phyloP scores from a whole-genome alignment of 2,797 vertebrate species.

The Sphenodon punctatus region DNA sequence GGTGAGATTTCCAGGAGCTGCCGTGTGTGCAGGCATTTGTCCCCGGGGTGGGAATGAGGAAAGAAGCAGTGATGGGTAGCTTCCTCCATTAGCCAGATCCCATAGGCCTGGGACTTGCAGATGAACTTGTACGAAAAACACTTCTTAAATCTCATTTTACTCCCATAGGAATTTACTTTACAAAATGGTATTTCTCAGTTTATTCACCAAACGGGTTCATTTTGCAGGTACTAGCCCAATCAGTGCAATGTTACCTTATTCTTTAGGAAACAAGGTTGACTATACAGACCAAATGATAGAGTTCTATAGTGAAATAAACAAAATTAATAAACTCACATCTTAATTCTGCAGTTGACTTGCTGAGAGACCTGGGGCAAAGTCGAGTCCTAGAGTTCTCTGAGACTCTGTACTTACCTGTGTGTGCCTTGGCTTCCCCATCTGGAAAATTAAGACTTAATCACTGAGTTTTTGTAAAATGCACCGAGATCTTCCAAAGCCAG shows the following conservation, averaged over 20 bases:
- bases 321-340: no score
- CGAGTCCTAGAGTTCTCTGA: no score
- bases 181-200: no score
- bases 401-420: no score
- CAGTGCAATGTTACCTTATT: no score
- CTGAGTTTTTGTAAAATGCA: background rate
- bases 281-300: no score
- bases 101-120: background rate
- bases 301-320: no score
- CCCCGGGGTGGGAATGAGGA: background rate
- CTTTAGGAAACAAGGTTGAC: no score
- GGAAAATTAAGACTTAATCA: background rate
- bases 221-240: no score
- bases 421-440: background rate
- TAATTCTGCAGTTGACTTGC: background rate
- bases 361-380: background rate
- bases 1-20: background rate
- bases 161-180: background rate
- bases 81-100: background rate
- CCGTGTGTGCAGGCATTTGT: background rate
- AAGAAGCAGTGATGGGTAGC: background rate
- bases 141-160: background rate
- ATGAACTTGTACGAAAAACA: background rate
- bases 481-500: background rate
- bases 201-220: no score